Evolutionary conservation across 2,888 invertebrate genomes (phyloP), one percentile per base, ranked within the genome.

Genomic region (Heliconius cydno): DNA sequence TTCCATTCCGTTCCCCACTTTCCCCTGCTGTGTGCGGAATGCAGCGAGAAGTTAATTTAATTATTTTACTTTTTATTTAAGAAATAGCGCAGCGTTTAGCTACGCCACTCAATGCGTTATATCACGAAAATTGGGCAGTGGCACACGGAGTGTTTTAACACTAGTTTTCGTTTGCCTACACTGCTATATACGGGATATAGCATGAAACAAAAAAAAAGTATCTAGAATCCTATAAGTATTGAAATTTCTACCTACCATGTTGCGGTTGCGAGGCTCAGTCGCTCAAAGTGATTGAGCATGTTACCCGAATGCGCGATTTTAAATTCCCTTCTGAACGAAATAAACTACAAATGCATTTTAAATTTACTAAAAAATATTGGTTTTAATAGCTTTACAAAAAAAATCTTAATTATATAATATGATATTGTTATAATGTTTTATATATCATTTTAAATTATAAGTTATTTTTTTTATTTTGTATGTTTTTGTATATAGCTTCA

Each of bases 211-310:
- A 57, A 22, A 22, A 57, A 57, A 25, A 65, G 28, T 65, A 65
- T 65, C n/a, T 38, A n/a, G 1, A 68, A 38, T 38, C 12, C 38
- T 68, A 38, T 68, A 38, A 38, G n/a, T 68, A 68, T n/a, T 12
- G n/a, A 38, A 66, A 66, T 66, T 38, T 68, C 38, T 68, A n/a
- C n/a, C n/a, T n/a, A 38, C 13, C 38, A 6, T 68, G 34, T n/a
- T 38, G 38, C 30, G 68, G 68, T 68, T 38, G n/a, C 68, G 6
- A 12, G 38, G 68, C 38, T 38, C 38, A 38, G 68, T 68, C 38
- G 68, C 68, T 68, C 38, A 68, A 68, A 68, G 38, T 68, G 68
- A 68, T 68, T 38, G 68, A 68, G 68, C 68, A n/a, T 38, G 68
- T 38, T 67, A 38, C n/a, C 22, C 68, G 38, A 22, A 38, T 68